Base-by-base conservation (phyloP, 1,140 invertebrate genomes). In the Drosophila tsacasi region DNA sequence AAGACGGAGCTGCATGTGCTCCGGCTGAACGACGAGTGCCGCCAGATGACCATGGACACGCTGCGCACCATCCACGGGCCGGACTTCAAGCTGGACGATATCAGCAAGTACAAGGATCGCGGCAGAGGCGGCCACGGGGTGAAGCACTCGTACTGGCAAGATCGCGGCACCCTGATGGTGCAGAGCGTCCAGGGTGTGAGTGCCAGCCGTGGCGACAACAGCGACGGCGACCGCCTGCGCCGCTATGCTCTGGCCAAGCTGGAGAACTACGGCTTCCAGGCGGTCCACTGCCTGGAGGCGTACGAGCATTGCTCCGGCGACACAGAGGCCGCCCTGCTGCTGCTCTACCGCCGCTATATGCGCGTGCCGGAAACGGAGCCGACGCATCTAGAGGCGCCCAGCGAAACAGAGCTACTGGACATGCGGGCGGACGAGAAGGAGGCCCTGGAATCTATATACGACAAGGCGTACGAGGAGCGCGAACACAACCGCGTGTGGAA, bases 1-100 rank as follows among this genome's bases (percentile, higher is more conserved):
- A 96, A 96, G 89, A 95, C 96, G 64, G 96, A 96, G 92, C 93
- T 97, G 89, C 96, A 96, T 82, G 96, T 95, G 8, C 91, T 97
- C 46, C 93, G 94, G 23, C 91, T 97, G 5, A 94, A 93, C 39
- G 93, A 95, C 44, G 94, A 95, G 76, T 95, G 95, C 44, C 95
- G 96, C 79, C 95, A 96, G 79, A 92, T 95, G 76, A 94, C 96
- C 17, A 94, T 96, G 87, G 95, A 96, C 66, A 96, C 96, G 10
- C 91, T 97, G 25, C 95, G 95, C 72, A 94, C 94, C 81, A 95
- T 97, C 76, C 95, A 96, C 93, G 96, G 96, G 9, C 92, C 95
- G 49, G 95, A 94, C 73, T 95, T 94, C 81, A 94, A 94, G 83
- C 87, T 95, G 54, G 93, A 93, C 25, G 94, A 94, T 85, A 93